Conservation (phyloP, 1,140 invertebrate species). For the Conopomorpha cramerella region DNA sequence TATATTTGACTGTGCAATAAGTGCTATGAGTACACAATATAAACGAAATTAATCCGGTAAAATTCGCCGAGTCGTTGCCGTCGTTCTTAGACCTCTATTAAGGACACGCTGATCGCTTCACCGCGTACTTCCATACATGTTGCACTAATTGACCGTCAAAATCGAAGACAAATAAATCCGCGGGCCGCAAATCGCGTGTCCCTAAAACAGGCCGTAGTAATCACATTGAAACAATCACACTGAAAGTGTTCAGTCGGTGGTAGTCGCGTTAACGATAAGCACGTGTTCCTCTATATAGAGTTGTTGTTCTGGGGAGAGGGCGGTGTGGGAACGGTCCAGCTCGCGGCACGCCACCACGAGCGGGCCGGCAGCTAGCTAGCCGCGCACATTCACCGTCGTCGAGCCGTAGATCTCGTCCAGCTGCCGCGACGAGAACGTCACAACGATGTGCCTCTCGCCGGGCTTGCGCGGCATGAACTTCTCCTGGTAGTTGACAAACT, state of each 20-base stretch:
- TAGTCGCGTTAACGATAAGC: constrained; percentile 32
- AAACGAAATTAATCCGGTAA: too few species aligned
- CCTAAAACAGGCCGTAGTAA: too few species aligned
- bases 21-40: too few species aligned
- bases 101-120: too few species aligned
- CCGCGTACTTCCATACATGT: too few species aligned
- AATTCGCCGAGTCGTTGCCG: too few species aligned
- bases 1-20: too few species aligned
- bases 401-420: constrained; percentile 66
- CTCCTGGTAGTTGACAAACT: constrained; percentile 62
- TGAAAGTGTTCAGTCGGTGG: constrained; percentile 8
- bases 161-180: too few species aligned
- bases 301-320: constrained; percentile 26
- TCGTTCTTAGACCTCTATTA: too few species aligned
- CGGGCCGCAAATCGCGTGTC: too few species aligned
- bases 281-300: constrained; percentile 40
- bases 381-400: constrained; percentile 49
- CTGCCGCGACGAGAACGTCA: constrained; percentile 67
- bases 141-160: too few species aligned
- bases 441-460: constrained; percentile 64
- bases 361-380: constrained; percentile 45
- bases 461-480: constrained; percentile 59
- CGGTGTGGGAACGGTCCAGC: constrained; percentile 19
- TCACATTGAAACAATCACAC: background rate
- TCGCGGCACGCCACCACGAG: constrained; percentile 9